Conservation (phyloP, 2,888 invertebrate species). For the Clostera curtula region DNA sequence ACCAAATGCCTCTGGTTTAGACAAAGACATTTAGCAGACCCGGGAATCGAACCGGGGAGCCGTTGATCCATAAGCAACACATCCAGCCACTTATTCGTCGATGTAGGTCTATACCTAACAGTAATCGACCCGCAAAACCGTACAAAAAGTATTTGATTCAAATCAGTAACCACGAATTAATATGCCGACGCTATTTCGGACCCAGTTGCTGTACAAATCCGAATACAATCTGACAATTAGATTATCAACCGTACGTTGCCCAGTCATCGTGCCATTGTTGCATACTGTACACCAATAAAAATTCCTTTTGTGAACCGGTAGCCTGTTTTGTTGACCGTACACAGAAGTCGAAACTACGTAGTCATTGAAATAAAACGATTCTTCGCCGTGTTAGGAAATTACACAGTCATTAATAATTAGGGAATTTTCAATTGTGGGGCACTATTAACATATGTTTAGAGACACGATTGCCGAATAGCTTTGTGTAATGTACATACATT, state of each 20-base stretch:
- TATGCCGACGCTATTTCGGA: constrained; percentile 29
- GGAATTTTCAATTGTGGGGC: too few species aligned
- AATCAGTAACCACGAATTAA: constrained; percentile 9
- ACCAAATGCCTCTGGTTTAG: too few species aligned
- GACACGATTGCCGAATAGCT: too few species aligned
- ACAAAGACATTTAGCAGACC: too few species aligned
- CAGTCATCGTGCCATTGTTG: constrained; percentile 54
- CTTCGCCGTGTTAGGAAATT: neutral
- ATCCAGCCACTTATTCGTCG: too few species aligned
- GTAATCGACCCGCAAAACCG: too few species aligned
- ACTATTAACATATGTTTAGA: too few species aligned
- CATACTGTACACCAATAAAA: constrained; percentile 33
- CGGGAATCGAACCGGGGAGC: too few species aligned
- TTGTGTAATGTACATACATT: too few species aligned
- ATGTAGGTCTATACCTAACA: too few species aligned
- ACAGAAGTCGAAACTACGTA: constrained; percentile 20
- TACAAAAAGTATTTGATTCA: constrained; percentile 3
- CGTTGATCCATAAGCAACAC: too few species aligned
- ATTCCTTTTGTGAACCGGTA: constrained; percentile 33
- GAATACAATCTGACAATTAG: constrained; percentile 63
- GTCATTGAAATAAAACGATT: constrained; percentile 28
- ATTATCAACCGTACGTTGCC: constrained; percentile 45
- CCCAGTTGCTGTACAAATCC: constrained; percentile 40
- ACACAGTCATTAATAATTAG: neutral
- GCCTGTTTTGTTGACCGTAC: constrained; percentile 40